These are phyloP conservation scores for mouse (Mus musculus) DNA, from an alignment of 2,113 vertebrate genomes.

Conservation along the genomic window DNA sequence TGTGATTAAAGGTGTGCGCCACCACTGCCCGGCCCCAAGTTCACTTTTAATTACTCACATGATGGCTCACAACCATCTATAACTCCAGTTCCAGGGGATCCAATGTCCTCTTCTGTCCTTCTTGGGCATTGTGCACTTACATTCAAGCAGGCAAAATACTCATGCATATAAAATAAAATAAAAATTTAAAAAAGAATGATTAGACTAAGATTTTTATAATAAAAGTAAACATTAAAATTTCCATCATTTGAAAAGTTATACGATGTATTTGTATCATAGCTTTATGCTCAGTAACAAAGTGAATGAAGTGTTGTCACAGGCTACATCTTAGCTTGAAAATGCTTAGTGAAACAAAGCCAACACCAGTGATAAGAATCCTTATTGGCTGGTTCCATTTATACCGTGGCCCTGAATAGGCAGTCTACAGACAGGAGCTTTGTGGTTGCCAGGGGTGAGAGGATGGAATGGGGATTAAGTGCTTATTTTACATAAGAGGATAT, in stretches of 20 bases:
- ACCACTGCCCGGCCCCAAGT: neutral
- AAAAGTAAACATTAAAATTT: neutral
- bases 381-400: neutral
- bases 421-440: too few relatives aligned
- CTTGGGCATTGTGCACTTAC: neutral
- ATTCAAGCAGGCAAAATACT: neutral
- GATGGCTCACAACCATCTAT: neutral
- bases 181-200: neutral
- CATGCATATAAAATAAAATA: neutral
- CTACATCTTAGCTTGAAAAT: neutral
- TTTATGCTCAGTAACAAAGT: neutral
- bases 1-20: too few relatives aligned
- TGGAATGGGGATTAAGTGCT: neutral
- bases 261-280: neutral
- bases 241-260: neutral
- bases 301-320: neutral
- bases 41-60: neutral
- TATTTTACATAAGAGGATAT: neutral
- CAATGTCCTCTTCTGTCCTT: neutral
- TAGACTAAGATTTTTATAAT: neutral
- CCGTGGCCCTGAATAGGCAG: neutral
- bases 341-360: neutral
- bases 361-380: neutral
- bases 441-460: neutral
- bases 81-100: neutral